Evolutionary conservation across 2,113 vertebrate species (phyloP).

Genomic region (Pleuronectes platessa): DNA sequence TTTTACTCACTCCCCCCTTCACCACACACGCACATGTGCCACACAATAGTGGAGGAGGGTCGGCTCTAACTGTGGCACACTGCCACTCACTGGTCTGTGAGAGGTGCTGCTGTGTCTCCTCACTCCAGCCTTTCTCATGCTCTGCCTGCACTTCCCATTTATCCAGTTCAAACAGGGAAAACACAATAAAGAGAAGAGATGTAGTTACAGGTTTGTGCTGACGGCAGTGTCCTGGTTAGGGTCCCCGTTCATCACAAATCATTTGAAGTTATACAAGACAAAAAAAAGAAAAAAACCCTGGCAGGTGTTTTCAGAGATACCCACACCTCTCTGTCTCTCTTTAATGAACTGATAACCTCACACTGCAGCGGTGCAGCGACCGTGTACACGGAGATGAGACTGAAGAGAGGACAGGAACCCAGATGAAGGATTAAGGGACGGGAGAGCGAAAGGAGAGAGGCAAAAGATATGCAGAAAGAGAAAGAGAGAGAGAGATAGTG

Average conservation of each 20-base stretch:
- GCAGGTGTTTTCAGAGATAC: constrained; percentile 10
- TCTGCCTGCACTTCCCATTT: background rate
- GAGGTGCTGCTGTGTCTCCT: constrained; percentile 65
- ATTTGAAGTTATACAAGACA: constrained; percentile 2
- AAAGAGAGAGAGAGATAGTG: constrained; percentile 30
- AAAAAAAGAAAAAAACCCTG: background rate
- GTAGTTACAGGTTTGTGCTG: background rate
- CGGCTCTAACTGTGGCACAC: constrained; percentile 72
- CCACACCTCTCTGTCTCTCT: constrained; percentile 11
- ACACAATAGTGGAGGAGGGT: constrained; percentile 13
- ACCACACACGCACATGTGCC: constrained; percentile 3
- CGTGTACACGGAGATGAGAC: constrained; percentile 20
- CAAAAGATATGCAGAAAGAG: constrained; percentile 37
- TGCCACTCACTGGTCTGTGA: constrained; percentile 77
- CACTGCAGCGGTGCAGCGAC: background rate
- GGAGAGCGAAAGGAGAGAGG: constrained; percentile 22
- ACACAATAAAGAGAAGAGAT: background rate
- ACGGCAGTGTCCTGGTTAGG: background rate
- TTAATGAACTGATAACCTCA: constrained; percentile 41
- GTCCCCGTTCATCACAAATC: constrained; percentile 16
- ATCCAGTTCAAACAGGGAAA: background rate
- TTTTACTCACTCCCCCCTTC: constrained; percentile 22
- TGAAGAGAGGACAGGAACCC: constrained; percentile 16
- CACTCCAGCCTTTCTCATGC: background rate
- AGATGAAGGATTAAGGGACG: constrained; percentile 32